phyloP scores from a whole-genome alignment of 1,140 invertebrate genomes.

The Odontomachus brunneus region DNA sequence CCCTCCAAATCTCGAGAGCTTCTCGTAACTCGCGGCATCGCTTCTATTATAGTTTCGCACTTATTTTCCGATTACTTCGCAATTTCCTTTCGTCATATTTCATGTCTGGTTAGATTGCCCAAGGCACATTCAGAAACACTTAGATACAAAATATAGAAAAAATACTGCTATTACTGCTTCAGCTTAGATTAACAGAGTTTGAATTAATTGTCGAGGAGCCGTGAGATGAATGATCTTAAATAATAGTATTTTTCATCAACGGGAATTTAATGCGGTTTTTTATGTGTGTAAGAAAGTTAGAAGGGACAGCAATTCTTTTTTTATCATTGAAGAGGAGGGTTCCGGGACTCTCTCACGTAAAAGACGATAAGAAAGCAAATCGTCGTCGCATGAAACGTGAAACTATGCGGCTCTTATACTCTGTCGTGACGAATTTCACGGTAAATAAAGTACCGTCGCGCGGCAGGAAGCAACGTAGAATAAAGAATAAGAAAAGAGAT shows the following conservation, averaged over 20 bases:
- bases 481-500: conserved; percentile 34
- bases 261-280: background rate
- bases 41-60: background rate
- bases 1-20: background rate
- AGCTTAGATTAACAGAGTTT: no score
- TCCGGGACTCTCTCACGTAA: background rate
- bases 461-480: conserved; percentile 21
- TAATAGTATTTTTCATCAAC: background rate
- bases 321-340: conserved; percentile 2
- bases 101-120: no score
- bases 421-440: conserved; percentile 72
- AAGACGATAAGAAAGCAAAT: conserved; percentile 61
- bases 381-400: conserved; percentile 68
- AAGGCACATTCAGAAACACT: no score
- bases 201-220: no score
- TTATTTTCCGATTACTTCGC: background rate
- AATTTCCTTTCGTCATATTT: no score
- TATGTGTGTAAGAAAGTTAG: background rate
- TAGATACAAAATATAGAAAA: no score
- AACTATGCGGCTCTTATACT: conserved; percentile 52
- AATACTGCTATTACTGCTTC: no score
- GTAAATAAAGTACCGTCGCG: conserved; percentile 64
- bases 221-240: no score
- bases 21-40: background rate
- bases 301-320: conserved; percentile 28